Conservation (phyloP, 1,140 invertebrate genomes). For the Copidosoma floridanum region DNA sequence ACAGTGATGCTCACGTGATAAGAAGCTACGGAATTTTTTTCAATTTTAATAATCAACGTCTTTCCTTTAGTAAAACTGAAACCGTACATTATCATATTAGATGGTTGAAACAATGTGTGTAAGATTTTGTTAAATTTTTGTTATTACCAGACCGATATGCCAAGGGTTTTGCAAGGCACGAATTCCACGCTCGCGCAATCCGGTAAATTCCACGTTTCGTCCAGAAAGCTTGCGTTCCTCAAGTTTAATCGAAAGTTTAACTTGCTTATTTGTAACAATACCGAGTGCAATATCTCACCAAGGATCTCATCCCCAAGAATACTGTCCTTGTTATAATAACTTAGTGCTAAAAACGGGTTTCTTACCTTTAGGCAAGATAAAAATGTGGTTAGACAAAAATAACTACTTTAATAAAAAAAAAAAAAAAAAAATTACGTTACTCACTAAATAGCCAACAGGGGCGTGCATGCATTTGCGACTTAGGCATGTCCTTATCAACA, state of each 20-base stretch:
- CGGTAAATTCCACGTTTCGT: constrained; percentile 60
- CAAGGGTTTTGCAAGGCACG: constrained; percentile 60
- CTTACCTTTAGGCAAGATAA: constrained; percentile 37
- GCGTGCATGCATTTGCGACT: constrained; percentile 59
- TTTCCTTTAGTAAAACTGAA: constrained; percentile 58
- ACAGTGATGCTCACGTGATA: constrained; percentile 60
- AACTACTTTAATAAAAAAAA: neutral
- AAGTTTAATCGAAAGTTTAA: constrained; percentile 59
- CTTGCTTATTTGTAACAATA: constrained; percentile 58
- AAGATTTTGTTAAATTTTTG: constrained; percentile 7
- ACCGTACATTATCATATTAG: neutral
- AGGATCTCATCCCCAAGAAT: constrained; percentile 62
- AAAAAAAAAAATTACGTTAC: constrained; percentile 15
- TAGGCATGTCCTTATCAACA: constrained; percentile 60
- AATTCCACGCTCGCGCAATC: constrained; percentile 53
- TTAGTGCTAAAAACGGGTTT: constrained; percentile 37
- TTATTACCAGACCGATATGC: constrained; percentile 58
- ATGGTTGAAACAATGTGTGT: constrained; percentile 3
- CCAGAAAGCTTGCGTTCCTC: constrained; percentile 58
- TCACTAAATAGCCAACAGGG: constrained; percentile 59
- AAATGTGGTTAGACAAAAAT: neutral
- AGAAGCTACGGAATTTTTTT: constrained; percentile 59
- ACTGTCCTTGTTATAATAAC: constrained; percentile 45
- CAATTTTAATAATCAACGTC: constrained; percentile 58
- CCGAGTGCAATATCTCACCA: constrained; percentile 61